phyloP scores from a whole-genome alignment of 2,797 vertebrate species.

The Thamnophis elegans region DNA sequence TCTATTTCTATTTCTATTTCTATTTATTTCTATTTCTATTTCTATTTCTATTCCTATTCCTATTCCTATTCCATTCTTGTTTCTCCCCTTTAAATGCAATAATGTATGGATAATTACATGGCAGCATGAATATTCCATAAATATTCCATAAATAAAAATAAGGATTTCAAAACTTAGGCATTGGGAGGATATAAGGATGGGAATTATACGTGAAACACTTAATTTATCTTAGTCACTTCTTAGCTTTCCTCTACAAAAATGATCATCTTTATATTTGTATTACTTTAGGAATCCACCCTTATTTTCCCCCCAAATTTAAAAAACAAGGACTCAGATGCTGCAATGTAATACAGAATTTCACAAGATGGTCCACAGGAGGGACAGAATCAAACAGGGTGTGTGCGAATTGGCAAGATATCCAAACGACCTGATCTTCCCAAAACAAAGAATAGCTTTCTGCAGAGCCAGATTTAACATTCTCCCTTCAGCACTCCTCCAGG shows the following conservation, averaged over 20 bases:
- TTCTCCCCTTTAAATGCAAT: neutral
- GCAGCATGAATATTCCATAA: too few species aligned
- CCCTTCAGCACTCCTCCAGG: too few species aligned
- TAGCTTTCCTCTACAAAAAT: neutral
- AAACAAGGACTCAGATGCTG: neutral
- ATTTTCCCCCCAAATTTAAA: neutral
- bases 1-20: too few species aligned
- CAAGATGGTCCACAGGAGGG: too few species aligned
- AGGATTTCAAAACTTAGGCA: neutral
- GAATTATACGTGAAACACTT: neutral
- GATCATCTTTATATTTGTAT: neutral
- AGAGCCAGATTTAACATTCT: too few species aligned
- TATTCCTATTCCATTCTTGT: neutral
- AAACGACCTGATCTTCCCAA: too few species aligned
- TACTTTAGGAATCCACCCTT: neutral
- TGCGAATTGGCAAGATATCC: too few species aligned
- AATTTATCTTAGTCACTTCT: neutral
- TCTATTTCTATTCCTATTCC: too few species aligned
- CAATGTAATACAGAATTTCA: neutral
- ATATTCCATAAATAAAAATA: neutral
- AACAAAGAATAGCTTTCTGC: too few species aligned
- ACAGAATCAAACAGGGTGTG: too few species aligned
- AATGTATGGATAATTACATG: neutral
- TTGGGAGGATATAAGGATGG: neutral
- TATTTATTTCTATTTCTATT: too few species aligned